Evolutionary conservation across 1,140 invertebrate genomes (phyloP), one percentile per base, ranked within the genome.

Genomic region (Adoxophyes honmai): DNA sequence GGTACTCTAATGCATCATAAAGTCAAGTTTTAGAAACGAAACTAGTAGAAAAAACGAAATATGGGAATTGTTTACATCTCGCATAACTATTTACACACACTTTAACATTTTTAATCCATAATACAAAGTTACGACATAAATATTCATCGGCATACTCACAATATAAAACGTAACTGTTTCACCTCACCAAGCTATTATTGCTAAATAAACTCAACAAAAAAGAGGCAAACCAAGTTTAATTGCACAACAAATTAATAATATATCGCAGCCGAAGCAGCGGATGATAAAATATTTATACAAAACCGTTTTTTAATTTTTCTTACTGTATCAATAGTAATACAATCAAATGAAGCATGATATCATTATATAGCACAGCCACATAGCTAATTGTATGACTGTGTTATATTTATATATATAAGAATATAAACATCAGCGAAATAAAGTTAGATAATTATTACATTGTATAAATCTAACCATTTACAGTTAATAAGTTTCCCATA

Each of bases 91-190:
- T 11, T 59, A 60, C 44, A 59, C 54, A 64, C 36, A 64, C 18
- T 59, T 62, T 61, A 64, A 61, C 55, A 54, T 57, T 64, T 58
- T 61, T 59, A 62, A 51, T 62, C 44, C 37, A 39, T 51, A 59
- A 59, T 61, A 61, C 62, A 67, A 59, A 34, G 39, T 64, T 57
- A 66, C 62, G 56, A 65, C 64, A 63, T 33, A 18, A 48, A 13
- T 48, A 48, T 28, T 28, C 6, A 2, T 28, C 21, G 21, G 21
- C 21, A 3, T 28, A 3, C 21, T 28, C 2, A 28, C n/a, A n/a
- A n/a, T n/a, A n/a, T 3, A 28, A 28, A 28, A 28, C 21, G 6
- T 28, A 28, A 28, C 6, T 28, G 21, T 28, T 3, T 3, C 21
- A 3, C 2, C 21, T 3, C 21, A 28, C 21, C 6, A 6, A 28